Evolutionary conservation across 2,888 invertebrate genomes (phyloP).

Genomic region (Orchestes rusci): DNA sequence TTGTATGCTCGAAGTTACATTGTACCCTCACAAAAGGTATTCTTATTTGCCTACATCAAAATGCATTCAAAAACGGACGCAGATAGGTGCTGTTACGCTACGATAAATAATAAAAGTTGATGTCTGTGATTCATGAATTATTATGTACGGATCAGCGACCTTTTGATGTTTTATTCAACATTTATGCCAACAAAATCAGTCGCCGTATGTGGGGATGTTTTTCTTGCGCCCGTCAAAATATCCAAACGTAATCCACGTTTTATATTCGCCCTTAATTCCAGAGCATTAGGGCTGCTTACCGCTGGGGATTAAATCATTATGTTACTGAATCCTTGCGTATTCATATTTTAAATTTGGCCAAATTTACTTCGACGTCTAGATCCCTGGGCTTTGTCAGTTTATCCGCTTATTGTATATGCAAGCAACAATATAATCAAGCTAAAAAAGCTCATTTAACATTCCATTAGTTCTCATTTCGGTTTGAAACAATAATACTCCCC

Average conservation of each 20-base stretch:
- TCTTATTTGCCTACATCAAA: slow-evolving; percentile 15
- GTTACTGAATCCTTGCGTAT: slow-evolving; percentile 19
- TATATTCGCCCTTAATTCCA: slow-evolving; percentile 22
- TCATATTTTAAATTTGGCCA: slow-evolving; percentile 23
- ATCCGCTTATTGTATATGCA: slow-evolving; percentile 20
- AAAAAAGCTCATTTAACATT: too few species aligned
- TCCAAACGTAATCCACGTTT: too few species aligned
- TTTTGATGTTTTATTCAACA: too few species aligned
- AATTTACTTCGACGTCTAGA: slow-evolving; percentile 21
- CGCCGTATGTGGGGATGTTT: too few species aligned
- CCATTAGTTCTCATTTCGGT: too few species aligned
- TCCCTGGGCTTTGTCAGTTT: slow-evolving; percentile 13
- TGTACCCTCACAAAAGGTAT: slow-evolving; percentile 13
- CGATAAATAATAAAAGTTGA: slow-evolving; percentile 14
- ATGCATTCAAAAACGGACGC: slow-evolving; percentile 17
- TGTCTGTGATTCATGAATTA: slow-evolving; percentile 11
- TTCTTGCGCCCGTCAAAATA: too few species aligned
- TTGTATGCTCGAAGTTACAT: slow-evolving; percentile 14
- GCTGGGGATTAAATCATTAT: slow-evolving; percentile 24
- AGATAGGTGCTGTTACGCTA: slow-evolving; percentile 8
- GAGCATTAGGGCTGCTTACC: slow-evolving; percentile 23
- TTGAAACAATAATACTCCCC: too few species aligned
- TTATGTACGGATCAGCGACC: slow-evolving; percentile 11
- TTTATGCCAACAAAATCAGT: too few species aligned
- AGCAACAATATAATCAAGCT: too few species aligned